Evolutionary conservation across 2,113 vertebrate genomes (phyloP).

Genomic region (Phoxinus phoxinus): DNA sequence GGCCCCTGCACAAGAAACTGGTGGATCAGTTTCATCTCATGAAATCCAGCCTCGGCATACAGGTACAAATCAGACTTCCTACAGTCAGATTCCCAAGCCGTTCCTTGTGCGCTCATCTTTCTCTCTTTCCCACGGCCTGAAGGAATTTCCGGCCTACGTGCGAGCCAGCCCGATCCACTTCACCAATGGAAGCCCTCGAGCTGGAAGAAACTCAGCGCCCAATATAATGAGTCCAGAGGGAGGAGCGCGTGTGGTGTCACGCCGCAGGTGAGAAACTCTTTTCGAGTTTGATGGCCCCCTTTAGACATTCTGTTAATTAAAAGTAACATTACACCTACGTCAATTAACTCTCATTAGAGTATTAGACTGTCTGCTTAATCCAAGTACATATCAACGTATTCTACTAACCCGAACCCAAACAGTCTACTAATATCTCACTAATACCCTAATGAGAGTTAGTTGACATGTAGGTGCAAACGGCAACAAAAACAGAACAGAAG

Average conservation of each 20-base stretch:
- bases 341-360: no score
- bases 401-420: no score
- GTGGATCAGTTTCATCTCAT: conserved; percentile 98
- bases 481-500: no score
- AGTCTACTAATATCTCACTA: no score
- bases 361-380: no score
- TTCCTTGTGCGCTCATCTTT: background rate
- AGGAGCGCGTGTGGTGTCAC: conserved; percentile 80
- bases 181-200: conserved; percentile 92
- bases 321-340: no score
- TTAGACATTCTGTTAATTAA: no score
- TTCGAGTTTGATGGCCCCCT: no score
- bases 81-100: background rate
- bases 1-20: conserved; percentile 94
- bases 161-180: conserved; percentile 92
- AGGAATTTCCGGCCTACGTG: conserved; percentile 92
- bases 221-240: conserved; percentile 92
- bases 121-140: conserved; percentile 18
- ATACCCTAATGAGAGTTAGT: no score
- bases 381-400: no score
- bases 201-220: conserved; percentile 89
- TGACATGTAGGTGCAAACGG: no score
- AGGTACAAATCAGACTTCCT: conserved; percentile 75
- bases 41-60: conserved; percentile 97
- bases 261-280: conserved; percentile 83